Base-by-base conservation (phyloP, 2,888 invertebrate genomes). In the Calameuta filiformis region DNA sequence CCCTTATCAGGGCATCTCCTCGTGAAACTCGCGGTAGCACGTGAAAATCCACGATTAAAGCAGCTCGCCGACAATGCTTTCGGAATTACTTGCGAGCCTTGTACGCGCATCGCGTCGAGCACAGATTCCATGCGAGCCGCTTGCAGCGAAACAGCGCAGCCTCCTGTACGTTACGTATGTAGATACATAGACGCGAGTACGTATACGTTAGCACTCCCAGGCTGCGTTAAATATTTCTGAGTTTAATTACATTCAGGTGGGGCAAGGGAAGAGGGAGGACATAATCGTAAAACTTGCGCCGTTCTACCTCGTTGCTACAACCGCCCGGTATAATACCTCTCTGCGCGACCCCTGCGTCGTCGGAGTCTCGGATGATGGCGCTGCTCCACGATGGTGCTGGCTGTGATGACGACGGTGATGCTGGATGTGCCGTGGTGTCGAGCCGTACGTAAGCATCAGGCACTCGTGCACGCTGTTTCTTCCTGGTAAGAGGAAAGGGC, bases 241-340 rank as follows among this genome's bases (percentile, higher is more conserved):
- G 80, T 85, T 85, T 85, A 86, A 85, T 85, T 86, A 83, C 82
- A 80, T 80, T 79, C 77, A 76, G 77, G 80, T 73, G 56, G 76
- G 69, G 30, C n/a, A 69, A 11, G 71, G 40, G 68, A 69, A 56
- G 75, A 69, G 76, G 73, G 75, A 71, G 78, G 79, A 81, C 79
- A 82, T 85, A 83, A 84, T 84, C 85, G 83, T 83, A 81, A 84
- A 85, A 84, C 81, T 84, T 80, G 79, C 81, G 79, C 81, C 80
- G 79, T 83, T 81, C 80, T 77, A 56, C 71, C 68, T 69, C 73
- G 68, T 15, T n/a, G 34, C 69, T 68, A 73, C 68, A 73, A 78
- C 76, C 73, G 40, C 33, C 73, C 73, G n/a, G 74, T 34, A 73
- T 68, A 76, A 68, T 71, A 56, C 56, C 56, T 56, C 23, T 56